phyloP scores from a whole-genome alignment of 2,113 vertebrate species.

The Dendropsophus ebraccatus region DNA sequence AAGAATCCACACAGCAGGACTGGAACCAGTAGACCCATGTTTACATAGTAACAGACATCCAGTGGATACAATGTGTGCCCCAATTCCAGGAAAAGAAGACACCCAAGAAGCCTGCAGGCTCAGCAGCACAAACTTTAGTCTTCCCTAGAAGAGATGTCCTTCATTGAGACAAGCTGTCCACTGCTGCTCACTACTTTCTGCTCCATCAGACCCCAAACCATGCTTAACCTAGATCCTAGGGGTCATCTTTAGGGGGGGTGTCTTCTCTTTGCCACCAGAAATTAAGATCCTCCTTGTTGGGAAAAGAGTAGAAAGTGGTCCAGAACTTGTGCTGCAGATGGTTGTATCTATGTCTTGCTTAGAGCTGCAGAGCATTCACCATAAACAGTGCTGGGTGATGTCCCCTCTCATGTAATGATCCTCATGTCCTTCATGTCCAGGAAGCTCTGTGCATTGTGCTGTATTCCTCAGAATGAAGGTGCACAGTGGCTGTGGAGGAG shows the following conservation, averaged over 20 bases:
- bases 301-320: conserved; percentile 75
- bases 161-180: conserved; percentile 62
- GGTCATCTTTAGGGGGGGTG: background rate
- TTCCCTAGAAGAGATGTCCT: conserved; percentile 66
- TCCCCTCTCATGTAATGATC: background rate
- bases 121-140: conserved; percentile 68
- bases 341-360: background rate
- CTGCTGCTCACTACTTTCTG: conserved; percentile 64
- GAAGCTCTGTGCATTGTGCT: background rate
- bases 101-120: conserved; percentile 42
- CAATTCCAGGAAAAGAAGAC: conserved; percentile 76
- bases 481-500: background rate
- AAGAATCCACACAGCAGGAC: conserved; percentile 92
- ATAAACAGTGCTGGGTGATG: background rate
- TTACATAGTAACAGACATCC: conserved; percentile 90
- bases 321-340: conserved; percentile 70
- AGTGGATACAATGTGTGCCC: conserved; percentile 70
- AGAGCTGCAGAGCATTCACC: background rate
- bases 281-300: conserved; percentile 66
- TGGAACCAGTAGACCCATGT: conserved; percentile 91
- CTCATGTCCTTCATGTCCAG: background rate
- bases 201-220: conserved; percentile 70
- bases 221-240: conserved; percentile 68
- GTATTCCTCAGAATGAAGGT: conserved; percentile 25
- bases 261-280: conserved; percentile 29